A percentile compares a stretch with the other conserved stretches of the same genome.
phyloP scores from a whole-genome alignment of 2,888 invertebrate genomes.

The Seira ritae region DNA sequence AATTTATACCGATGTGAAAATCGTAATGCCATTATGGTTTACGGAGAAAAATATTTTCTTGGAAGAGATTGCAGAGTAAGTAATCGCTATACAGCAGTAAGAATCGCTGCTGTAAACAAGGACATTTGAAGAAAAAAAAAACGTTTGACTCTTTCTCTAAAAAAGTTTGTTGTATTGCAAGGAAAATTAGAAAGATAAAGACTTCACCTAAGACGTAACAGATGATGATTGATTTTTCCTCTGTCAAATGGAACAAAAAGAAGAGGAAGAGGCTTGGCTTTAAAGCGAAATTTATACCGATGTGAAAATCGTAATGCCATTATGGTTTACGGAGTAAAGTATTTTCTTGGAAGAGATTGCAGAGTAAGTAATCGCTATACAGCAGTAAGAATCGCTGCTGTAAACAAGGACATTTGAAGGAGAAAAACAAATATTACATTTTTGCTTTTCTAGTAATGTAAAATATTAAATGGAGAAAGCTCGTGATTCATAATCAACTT shows the following conservation, averaged over 20 bases:
- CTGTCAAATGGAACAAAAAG: no score
- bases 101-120: neutral
- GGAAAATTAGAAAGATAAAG: conserved; percentile 20
- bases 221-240: conserved; percentile 5
- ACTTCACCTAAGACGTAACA: neutral
- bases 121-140: neutral
- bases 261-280: neutral
- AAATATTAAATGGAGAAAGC: neutral
- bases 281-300: neutral
- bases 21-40: neutral
- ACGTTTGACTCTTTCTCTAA: neutral
- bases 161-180: neutral
- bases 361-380: neutral
- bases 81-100: neutral
- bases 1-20: neutral
- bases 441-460: neutral
- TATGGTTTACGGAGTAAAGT: neutral
- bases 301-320: neutral
- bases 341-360: neutral
- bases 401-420: neutral
- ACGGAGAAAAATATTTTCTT: neutral
- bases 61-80: neutral
- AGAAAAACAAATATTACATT: neutral
- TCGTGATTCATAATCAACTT: conserved; percentile 1
- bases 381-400: neutral